Base-by-base conservation (phyloP, 2,797 vertebrate species). In the Urophycis tenuis region DNA sequence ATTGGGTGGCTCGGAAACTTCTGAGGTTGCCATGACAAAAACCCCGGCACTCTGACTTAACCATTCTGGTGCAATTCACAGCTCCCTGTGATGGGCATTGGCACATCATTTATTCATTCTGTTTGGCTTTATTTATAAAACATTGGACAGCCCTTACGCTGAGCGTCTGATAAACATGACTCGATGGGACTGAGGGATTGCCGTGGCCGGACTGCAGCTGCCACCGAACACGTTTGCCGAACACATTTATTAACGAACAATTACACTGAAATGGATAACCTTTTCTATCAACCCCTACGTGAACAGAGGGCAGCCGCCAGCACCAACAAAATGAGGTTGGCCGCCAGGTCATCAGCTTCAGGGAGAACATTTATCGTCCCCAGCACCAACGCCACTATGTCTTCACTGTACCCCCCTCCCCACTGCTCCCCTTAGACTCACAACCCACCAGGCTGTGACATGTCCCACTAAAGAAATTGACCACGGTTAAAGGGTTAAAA, bases 1-100 rank as follows among this genome's bases (percentile, higher is more conserved):
- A 85, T 83, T 90, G 88, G 84, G 90, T 85, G 80, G 78, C 86
- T 87, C 86, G 86, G 90, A 89, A 89, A 90, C 87, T 87, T 90
- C 87, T 85, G 86, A 88, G 81, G 88, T 91, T 89, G 77, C 88
- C 88, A 89, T 91, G 85, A 87, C 75, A 77, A 90, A 81, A 79
- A 19, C 17, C 31, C 69, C 31, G 31, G 14, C 17, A 71, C 30
- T 71, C 69, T 32, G 69, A 41, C n/a, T 76, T 1, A 67, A 60
- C 17, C 19, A 31, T 72, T 74, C 25, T 31, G 32, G 69, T 67
- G 25, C 60, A 25, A 29, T 64, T 64, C 25, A 29, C n/a, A 64
- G 60, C 60, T 25, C n/a, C 60, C 60, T 3, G 4, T 25, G 60
- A 64, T 10, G 60, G 60, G 79, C 78, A 81, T 77, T 33, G n/a